Evolutionary conservation across 2,888 invertebrate species (phyloP), one percentile per base, ranked within the genome.

Genomic region (Emmelina monodactyla): DNA sequence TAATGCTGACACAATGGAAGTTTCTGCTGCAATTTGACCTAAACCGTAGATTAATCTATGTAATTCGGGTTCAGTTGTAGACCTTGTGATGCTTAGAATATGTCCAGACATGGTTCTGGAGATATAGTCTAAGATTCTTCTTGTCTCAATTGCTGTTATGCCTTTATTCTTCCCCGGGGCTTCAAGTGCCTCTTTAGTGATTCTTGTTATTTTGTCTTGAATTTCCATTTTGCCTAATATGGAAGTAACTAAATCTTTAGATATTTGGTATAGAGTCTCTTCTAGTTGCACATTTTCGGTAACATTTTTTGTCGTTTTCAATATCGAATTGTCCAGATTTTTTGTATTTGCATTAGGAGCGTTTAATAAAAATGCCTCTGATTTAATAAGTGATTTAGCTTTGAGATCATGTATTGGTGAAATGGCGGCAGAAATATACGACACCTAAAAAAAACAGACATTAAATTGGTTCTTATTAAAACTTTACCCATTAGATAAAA

Each of bases 181-280:
- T 46, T 76, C 73, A 3, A 78, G 53, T 9, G 79, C 79, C 45
- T 78, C 75, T 45, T 58, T 63, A 2, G 78, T 76, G 13, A 79
- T 68, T 52, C 72, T 63, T 2, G 79, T 79, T 22, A 79, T 73
- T 61, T 76, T 79, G 40, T 79, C 78, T 53, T 79, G 79, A 30
- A 70, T 64, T 51, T 79, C 76, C 37, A 79, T 50, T 41, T 78
- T 78, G 1, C 68, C 58, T 39, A 79, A 51, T 37, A 79, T 75
- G 19, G 78, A 60, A n/a, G 69, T 62, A 15, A 79, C 73, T 22
- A 79, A 50, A 37, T 78, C 73, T 44, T 76, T 76, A 0, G 79
- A 71, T 43, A 79, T 63, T 45, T 72, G 67, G 43, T 71, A 75
- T 2, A 79, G 53, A 33, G 61, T 69, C 35, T 69, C 70, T 41